Percentiles rank a stretch among this genome's conserved stretches.
These are phyloP conservation scores for Hartigia nigra DNA, from an alignment of 2,888 invertebrate species.

Conservation along the genomic window DNA sequence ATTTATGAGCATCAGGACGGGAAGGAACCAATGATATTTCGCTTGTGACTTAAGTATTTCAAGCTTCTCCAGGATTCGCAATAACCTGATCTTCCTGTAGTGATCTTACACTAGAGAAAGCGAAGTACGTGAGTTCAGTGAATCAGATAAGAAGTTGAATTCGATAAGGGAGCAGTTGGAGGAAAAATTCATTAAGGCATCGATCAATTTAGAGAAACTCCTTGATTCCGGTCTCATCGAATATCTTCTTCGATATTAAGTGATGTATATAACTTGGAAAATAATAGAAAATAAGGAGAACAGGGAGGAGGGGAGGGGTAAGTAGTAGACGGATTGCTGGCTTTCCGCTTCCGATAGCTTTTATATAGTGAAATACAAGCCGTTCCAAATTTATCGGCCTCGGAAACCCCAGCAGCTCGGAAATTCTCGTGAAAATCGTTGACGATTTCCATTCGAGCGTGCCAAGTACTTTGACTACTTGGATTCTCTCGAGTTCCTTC, in stretches of 20 bases:
- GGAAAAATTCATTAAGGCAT: slow-evolving; percentile 1
- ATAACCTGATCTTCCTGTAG: neutral
- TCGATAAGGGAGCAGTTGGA: neutral
- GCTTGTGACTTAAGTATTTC: neutral
- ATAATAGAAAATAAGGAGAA: neutral
- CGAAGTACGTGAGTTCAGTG: neutral
- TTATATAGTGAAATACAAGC: neutral
- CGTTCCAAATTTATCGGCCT: neutral
- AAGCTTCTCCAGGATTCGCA: neutral
- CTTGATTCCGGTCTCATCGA: neutral
- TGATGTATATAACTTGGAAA: neutral
- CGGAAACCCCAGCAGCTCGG: neutral
- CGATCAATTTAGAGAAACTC: neutral
- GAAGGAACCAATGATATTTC: neutral
- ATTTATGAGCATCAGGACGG: neutral
- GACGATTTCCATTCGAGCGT: neutral
- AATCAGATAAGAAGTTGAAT: neutral
- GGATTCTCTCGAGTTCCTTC: neutral
- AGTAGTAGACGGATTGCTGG: neutral
- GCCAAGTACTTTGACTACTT: neutral
- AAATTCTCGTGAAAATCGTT: neutral
- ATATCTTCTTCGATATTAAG: neutral
- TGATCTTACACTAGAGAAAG: neutral
- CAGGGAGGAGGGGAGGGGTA: neutral
- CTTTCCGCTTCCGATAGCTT: neutral